Evolutionary conservation across 1,140 invertebrate genomes (phyloP).

Genomic region (Eriosoma lanigerum): DNA sequence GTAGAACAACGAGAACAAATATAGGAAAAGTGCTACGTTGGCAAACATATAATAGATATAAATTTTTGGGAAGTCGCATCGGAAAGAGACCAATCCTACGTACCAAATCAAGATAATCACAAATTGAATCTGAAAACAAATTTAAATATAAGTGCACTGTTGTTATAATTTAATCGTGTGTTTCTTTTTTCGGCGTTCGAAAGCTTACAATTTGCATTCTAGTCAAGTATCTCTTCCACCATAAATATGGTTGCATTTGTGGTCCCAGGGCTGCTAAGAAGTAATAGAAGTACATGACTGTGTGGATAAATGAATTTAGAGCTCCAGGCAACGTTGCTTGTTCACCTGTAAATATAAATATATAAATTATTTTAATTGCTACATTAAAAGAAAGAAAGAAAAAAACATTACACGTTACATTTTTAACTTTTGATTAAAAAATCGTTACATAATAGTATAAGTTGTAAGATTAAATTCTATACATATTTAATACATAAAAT

Average conservation of each 20-base stretch:
- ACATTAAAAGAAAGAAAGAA: no score
- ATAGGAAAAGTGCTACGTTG: slow-evolving; percentile 10
- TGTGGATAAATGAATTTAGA: slow-evolving; percentile 71
- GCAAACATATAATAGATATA: slow-evolving; percentile 3
- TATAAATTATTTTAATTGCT: neutral
- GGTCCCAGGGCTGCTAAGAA: slow-evolving; percentile 71
- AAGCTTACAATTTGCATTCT: slow-evolving; percentile 68
- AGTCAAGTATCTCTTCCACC: slow-evolving; percentile 84
- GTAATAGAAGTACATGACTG: slow-evolving; percentile 78
- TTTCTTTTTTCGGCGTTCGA: neutral
- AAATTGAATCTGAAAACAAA: slow-evolving; percentile 56
- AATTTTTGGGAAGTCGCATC: slow-evolving; percentile 55
- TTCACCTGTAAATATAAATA: slow-evolving; percentile 57
- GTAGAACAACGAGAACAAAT: slow-evolving; percentile 32
- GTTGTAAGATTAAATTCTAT: no score
- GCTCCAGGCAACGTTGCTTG: slow-evolving; percentile 62
- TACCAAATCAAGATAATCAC: slow-evolving; percentile 56
- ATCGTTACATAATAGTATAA: no score
- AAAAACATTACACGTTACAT: no score
- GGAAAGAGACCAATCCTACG: slow-evolving; percentile 54
- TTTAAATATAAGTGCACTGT: slow-evolving; percentile 18
- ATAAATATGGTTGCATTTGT: slow-evolving; percentile 69
- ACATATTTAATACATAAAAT: no score
- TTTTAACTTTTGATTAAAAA: no score
- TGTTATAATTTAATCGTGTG: no score